Evolutionary conservation across 2,888 invertebrate genomes (phyloP), one percentile per base, ranked within the genome.

Genomic region (Apodemia hepburni): DNA sequence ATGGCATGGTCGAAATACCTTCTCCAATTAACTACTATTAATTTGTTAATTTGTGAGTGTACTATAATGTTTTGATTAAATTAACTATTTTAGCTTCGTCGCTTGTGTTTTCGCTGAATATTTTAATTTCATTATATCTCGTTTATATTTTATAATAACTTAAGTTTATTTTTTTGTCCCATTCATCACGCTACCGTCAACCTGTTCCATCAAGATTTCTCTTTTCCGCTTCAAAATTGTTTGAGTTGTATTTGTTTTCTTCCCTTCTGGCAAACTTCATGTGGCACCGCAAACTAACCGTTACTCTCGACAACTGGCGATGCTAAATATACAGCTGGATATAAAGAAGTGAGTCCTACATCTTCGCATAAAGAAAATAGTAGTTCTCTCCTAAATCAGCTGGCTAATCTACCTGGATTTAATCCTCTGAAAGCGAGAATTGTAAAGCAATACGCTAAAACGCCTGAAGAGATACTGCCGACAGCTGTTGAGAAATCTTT

Each of bases 401-500:
- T 94, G 85, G 93, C 93, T 85, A 94, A 93, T 86, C 92, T 94
- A 77, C 94, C 94, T 70, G 94, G 94, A 84, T 94, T 94, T 85
- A 94, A 94, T 90, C 92, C 94, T 73, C 91, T 94, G 84, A 94
- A 94, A 88, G 94, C 94, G 83, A 93, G 94, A 81, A 93, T 94
- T 72, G 94, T 94, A 77, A 94, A 94, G 87, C 94, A 94, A 81
- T 94, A 94, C 86, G 93, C 93, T 83, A 92, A 92, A 85, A 92
- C 92, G 71, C 91, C 92, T 62, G 92, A 93, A 81, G 94, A 93
- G 71, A 92, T 94, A 78, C 92, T 94, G 76, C 94, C 95, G 75
- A 96, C 96, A 75, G 94, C 95, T 77, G 95, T 96, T 82, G 97
- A 97, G 92, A 93, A 95, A 85, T 95, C 95, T 74, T 93, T 97